Percentiles rank a stretch among this genome's conserved stretches.
These are phyloP conservation scores for Mesoclemmys tuberculata DNA, from an alignment of 2,113 vertebrate genomes.

Conservation along the genomic window DNA sequence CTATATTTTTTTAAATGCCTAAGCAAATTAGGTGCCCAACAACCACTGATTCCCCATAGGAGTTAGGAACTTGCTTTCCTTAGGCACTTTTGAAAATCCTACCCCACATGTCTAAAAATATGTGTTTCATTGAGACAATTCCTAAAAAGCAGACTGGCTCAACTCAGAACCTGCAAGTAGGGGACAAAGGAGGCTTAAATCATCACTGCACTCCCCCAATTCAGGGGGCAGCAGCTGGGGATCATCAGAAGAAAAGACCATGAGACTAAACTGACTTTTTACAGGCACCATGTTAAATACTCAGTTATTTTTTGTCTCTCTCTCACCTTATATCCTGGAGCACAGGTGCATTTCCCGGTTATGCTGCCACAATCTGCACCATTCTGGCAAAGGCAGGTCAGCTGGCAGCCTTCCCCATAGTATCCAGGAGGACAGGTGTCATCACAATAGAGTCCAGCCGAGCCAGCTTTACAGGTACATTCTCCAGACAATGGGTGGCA, in stretches of 20 bases:
- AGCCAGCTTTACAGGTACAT: constrained; percentile 92
- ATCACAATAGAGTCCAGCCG: constrained; percentile 95
- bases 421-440: constrained; percentile 91
- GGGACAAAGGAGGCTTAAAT: neutral
- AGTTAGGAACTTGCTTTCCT: neutral
- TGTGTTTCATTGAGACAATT: neutral
- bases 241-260: neutral
- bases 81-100: neutral
- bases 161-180: neutral
- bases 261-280: neutral
- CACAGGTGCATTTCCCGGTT: constrained; percentile 89
- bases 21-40: neutral
- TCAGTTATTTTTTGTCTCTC: neutral
- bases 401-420: constrained; percentile 88
- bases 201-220: neutral
- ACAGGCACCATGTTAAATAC: neutral
- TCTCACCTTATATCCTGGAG: constrained; percentile 92
- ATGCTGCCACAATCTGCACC: constrained; percentile 93
- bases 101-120: neutral
- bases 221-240: neutral
- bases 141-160: neutral
- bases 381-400: constrained; percentile 90
- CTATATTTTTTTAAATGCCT: neutral
- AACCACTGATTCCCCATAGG: neutral
- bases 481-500: constrained; percentile 97